phyloP scores from a whole-genome alignment of 2,888 invertebrate genomes.

The Tribolium freemani region DNA sequence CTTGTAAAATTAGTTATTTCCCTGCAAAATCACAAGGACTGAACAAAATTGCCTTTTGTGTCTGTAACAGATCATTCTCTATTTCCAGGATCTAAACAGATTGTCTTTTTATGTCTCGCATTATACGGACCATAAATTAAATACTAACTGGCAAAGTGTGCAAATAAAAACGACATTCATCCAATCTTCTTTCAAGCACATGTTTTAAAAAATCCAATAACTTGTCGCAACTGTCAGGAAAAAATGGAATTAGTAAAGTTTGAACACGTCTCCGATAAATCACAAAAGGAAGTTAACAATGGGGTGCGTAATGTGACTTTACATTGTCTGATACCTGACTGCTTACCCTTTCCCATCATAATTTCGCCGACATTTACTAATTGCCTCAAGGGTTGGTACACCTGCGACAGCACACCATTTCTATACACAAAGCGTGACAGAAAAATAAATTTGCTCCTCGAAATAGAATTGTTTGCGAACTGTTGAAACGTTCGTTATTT shows the following conservation, averaged over 20 bases:
- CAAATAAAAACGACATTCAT: background rate
- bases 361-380: constrained; percentile 27
- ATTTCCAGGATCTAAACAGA: background rate
- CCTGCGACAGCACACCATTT: constrained; percentile 22
- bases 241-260: constrained; percentile 18
- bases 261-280: constrained; percentile 15
- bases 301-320: constrained; percentile 9
- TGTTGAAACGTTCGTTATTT: background rate
- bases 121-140: constrained; percentile 10
- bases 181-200: background rate
- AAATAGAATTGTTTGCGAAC: background rate
- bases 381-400: constrained; percentile 24
- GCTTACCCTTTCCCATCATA: constrained; percentile 20
- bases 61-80: constrained; percentile 1
- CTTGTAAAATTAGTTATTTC: background rate
- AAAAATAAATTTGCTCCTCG: constrained; percentile 14
- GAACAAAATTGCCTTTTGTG: background rate
- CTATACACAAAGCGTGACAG: constrained; percentile 6
- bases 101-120: constrained; percentile 1
- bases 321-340: constrained; percentile 12
- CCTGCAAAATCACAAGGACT: no score
- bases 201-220: constrained; percentile 9
- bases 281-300: background rate
- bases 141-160: background rate
- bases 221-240: constrained; percentile 2